phyloP scores from a whole-genome alignment of 2,888 invertebrate genomes.

The Allacma fusca region DNA sequence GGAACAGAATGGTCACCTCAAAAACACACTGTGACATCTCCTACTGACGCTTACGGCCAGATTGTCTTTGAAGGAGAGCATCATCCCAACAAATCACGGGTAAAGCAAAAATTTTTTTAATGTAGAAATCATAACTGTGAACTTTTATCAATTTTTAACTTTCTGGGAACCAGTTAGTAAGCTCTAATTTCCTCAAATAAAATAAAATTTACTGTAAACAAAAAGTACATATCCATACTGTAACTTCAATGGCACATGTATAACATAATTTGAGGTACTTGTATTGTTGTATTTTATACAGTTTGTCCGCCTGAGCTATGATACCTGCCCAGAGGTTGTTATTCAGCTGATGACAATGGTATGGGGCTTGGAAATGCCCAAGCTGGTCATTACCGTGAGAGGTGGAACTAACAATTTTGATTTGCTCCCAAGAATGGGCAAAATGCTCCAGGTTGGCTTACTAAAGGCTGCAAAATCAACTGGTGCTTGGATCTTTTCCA shows the following conservation, averaged over 20 bases:
- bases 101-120: no score
- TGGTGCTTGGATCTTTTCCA: conserved; percentile 98
- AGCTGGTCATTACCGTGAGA: conserved; percentile 95
- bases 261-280: no score
- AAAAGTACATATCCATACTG: no score
- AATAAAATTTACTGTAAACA: no score
- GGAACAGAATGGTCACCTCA: conserved; percentile 84
- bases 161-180: no score
- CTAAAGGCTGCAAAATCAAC: conserved; percentile 97
- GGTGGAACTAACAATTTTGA: conserved; percentile 99
- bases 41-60: conserved; percentile 98
- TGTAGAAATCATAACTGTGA: no score
- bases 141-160: no score
- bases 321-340: conserved; percentile 92
- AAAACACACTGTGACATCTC: conserved; percentile 82
- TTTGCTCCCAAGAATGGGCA: conserved; percentile 86
- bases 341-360: conserved; percentile 91
- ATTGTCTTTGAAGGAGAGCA: conserved; percentile 98
- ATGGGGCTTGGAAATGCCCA: conserved; percentile 95
- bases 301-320: conserved; percentile 94
- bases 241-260: no score
- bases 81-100: conserved; percentile 95
- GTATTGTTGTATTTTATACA: no score
- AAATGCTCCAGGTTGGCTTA: conserved; percentile 91
- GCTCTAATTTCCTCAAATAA: no score